Evolutionary conservation across 2,888 invertebrate species (phyloP), one percentile per base, ranked within the genome.

Genomic region (Priocnemis perturbator): DNA sequence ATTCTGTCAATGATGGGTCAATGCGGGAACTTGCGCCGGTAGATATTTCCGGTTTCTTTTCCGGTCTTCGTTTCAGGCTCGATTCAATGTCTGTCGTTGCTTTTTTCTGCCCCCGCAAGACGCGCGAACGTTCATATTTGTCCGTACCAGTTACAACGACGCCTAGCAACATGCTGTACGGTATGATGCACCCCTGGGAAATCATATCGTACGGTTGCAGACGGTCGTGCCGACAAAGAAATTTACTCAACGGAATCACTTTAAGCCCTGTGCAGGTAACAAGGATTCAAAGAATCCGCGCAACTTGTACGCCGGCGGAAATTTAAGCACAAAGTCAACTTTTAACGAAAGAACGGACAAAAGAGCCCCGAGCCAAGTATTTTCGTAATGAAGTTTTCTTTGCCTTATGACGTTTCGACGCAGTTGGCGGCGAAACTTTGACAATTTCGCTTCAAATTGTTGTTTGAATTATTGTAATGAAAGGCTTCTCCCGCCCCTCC

Each of bases 241-340:
- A 79, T 77, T 74, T 77, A 76, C 71, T 68, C 70, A 71, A 76
- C 70, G 68, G 71, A 76, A 74, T 71, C 71, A 56, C 63, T 58
- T 64, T 62, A 71, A 79, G 76, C 69, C 64, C 67, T 68, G 60
- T 58, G 55, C 59, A 48, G 64, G 61, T 67, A 71, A 74, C 71
- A 71, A 71, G 57, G 60, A 79, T 70, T 69, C 74, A 69, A 66
- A 66, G 64, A 74, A 60, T 64, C 68, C 48, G 52, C 3, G 63
- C n/a, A 48, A 47, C 19, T 21, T 50, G 4, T 50, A 44, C 11
- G n/a, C n/a, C 48, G 23, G 48, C 61, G 50, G 1, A 52, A 64
- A 52, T 63, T 60, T 45, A 5, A 30, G n/a, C 26, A 23, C 37
- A 50, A 63, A 63, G 20, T 63, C 48, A 63, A 48, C 50, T 67